Base-by-base conservation (phyloP, 2,113 vertebrate species). In the Calyptomena viridis region DNA sequence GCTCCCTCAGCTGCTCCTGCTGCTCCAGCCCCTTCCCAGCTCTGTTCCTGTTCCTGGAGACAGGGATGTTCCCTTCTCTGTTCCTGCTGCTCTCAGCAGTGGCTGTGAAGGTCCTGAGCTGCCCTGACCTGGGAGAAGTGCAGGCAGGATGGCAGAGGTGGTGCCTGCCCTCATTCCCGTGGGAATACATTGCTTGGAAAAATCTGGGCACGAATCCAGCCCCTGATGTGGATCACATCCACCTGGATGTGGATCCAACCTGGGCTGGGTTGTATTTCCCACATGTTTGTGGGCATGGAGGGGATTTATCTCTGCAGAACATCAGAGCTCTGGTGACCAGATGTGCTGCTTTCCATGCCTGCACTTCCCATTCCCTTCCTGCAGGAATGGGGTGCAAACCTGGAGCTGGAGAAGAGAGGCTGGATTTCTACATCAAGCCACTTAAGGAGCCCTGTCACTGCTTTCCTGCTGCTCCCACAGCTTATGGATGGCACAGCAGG, bases 331-430 rank as follows among this genome's bases (percentile, higher is more conserved):
- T 11, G 77, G 8, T 37, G 31, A 25, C 44, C 40, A 62, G 46
- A 42, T 5, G 37, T 27, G 23, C 37, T 42, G 44, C 11, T 50
- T 12, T 44, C 55, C 15, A 2, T 18, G 30, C n/a, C 23, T 17
- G 11, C 16, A 7, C 20, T 21, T 28, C 3, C 1, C 9, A 0
- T 14, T 35, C 37, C 50, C 33, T 23, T 9, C 4, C 1, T 4
- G n/a, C 11, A 8, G 39, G 8, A 18, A 0, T 1, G 42, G n/a
- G 56, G 25, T n/a, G 42, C 2, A 6, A 6, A 8, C 28, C 52
- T 31, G 6, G 40, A 16, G 19, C 8, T 23, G 72, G 46, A 56
- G 72, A 28, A 13, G 10, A 44, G 42, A 3, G 28, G 28, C 31
- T 60, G 72, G n/a, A 23, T 69, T 24, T 60, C 37, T 37, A 16